Evolutionary conservation across 2,888 invertebrate genomes (phyloP), one percentile per base, ranked within the genome.

Genomic region (Orchesellides sinensis): DNA sequence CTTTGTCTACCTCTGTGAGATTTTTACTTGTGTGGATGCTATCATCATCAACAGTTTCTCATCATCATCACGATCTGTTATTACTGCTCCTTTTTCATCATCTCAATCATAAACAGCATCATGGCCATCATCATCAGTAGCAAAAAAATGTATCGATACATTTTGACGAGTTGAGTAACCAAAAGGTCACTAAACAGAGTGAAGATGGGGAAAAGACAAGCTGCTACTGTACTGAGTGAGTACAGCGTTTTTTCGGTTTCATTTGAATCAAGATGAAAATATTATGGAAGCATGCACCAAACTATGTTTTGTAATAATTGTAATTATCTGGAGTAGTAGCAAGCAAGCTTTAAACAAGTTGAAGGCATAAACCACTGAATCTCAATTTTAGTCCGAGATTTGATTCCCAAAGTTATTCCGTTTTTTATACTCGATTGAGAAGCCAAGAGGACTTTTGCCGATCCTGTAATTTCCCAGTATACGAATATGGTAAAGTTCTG

Each of bases 1-100:
- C 47, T 80, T 65, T 80, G 80, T 73, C 56, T 80, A 59, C 66
- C 56, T 80, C 32, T 40, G 23, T 54, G 61, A 52, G 17, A 32
- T 23, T 59, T 19, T 12, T 8, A 59, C 35, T 32, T 32, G n/a
- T n/a, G 56, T 23, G 56, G 25, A 27, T 23, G 10, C 35, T 45
- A 21, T 40, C 65, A 17, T 40, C 45, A 27, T 56, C 56, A 56
- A n/a, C n/a, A 12, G 25, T 27, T 27, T 27, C 27, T 56, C 27
- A 14, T 23, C 10, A 56, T 23, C n/a, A 10, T 27, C 56, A 23
- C n/a, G n/a, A n/a, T n/a, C n/a, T n/a, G n/a, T n/a, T n/a, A n/a
- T n/a, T n/a, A n/a, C 25, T 27, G 56, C 27, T 27, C 21, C 25
- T 40, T 17, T 35, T 29, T 2, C 23, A 19, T 21, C 54, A 54